These are phyloP conservation scores for Bryconaethiops microstoma DNA, from an alignment of 2,797 vertebrate species.

Conservation along the genomic window DNA sequence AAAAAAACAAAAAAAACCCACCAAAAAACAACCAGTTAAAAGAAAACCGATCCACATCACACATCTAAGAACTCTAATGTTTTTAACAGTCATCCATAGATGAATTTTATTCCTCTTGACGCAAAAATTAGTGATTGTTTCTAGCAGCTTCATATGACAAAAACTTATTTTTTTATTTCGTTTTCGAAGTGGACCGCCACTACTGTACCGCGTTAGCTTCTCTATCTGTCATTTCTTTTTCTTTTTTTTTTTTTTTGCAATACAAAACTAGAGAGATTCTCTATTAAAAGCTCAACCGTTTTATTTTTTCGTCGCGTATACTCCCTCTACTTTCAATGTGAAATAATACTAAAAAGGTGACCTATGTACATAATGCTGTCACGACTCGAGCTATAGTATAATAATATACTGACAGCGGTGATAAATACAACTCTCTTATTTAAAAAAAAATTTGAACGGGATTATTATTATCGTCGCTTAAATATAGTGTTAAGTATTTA, in stretches of 20 bases:
- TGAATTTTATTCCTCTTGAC: conserved; percentile 75
- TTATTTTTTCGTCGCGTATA: conserved; percentile 80
- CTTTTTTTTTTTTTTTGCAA: conserved; percentile 70
- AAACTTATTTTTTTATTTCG: too few species aligned
- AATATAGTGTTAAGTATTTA: conserved; percentile 92
- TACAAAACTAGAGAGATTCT: conserved; percentile 96
- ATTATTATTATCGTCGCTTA: conserved; percentile 80
- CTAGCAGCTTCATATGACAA: conserved; percentile 88
- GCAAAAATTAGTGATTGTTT: conserved; percentile 86
- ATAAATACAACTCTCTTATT: conserved; percentile 89
- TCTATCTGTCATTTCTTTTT: conserved; percentile 47
- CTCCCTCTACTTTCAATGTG: conserved; percentile 96
- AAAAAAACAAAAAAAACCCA: conserved; percentile 49
- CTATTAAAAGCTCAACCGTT: conserved; percentile 87
- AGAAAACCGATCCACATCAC: conserved; percentile 55
- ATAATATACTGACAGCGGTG: conserved; percentile 87
- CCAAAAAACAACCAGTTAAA: conserved; percentile 58
- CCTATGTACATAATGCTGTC: conserved; percentile 93
- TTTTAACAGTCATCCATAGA: conserved; percentile 83
- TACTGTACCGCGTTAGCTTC: conserved; percentile 77
- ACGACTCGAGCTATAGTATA: conserved; percentile 83
- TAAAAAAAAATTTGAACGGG: conserved; percentile 74
- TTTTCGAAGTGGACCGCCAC: conserved; percentile 78
- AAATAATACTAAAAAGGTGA: conserved; percentile 97
- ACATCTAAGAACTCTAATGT: conserved; percentile 71